Evolutionary conservation across 2,888 invertebrate genomes (phyloP).

Genomic region (Catocala fraxini): DNA sequence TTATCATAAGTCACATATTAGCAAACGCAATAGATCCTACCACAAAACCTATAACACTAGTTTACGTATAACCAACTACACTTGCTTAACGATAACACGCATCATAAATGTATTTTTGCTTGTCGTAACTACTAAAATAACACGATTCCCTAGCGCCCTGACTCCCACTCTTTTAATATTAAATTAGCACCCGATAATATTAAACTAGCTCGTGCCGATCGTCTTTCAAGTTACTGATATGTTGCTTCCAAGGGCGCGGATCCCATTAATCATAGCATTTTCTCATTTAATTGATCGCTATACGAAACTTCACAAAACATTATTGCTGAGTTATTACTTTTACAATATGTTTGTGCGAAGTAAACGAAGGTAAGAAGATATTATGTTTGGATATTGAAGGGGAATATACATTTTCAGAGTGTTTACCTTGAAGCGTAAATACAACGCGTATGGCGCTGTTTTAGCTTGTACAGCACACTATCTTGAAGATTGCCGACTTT

Average conservation of each 20-base stretch:
- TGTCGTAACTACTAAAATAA: neutral
- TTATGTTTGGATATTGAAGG: constrained; percentile 9
- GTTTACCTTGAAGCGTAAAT: neutral
- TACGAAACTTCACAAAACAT: constrained; percentile 24
- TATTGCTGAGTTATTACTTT: constrained; percentile 21
- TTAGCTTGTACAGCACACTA: neutral
- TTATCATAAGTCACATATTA: no score
- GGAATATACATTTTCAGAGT: constrained; percentile 1
- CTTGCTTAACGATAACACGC: no score
- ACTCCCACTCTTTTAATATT: neutral
- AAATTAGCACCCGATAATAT: constrained; percentile 5
- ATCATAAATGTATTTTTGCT: no score
- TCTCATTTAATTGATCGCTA: constrained; percentile 33
- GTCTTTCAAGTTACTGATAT: constrained; percentile 27
- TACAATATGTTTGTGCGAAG: constrained; percentile 1
- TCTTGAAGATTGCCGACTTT: neutral
- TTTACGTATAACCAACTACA: no score
- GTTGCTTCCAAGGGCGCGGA: constrained; percentile 24
- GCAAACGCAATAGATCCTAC: no score
- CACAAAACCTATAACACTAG: no score
- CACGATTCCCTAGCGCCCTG: neutral
- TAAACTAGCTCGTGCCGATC: constrained; percentile 1
- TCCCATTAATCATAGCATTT: constrained; percentile 35
- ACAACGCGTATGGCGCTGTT: neutral
- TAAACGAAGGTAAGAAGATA: neutral